Percentiles rank a stretch among this genome's conserved stretches.
Evolutionary conservation across 92 coral and sea anemone species (phyloP).

Genomic region (Paramuricea clavata): DNA sequence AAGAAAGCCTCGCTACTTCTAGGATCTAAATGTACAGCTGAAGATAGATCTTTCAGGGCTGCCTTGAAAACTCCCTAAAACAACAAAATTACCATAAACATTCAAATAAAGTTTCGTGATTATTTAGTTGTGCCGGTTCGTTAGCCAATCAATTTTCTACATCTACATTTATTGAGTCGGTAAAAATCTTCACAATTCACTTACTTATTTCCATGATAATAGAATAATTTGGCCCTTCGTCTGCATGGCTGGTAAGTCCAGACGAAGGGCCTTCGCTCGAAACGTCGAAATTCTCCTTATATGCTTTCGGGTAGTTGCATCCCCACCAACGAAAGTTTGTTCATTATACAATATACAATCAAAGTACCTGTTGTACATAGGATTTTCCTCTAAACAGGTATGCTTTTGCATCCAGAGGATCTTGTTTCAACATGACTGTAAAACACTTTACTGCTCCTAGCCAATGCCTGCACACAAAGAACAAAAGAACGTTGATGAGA

Average conservation of each 20-base stretch:
- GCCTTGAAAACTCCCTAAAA: constrained; percentile 78
- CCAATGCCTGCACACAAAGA: constrained; percentile 87
- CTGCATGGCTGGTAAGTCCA: too few species aligned
- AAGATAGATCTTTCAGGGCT: constrained; percentile 86
- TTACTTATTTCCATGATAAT: too few species aligned
- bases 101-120: not conserved
- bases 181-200: too few species aligned
- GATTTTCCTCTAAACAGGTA: constrained; percentile 90
- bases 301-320: too few species aligned
- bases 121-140: not conserved
- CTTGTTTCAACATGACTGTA: constrained; percentile 82
- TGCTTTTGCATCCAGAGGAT: constrained; percentile 81
- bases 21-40: constrained; percentile 92
- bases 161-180: too few species aligned
- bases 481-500: not conserved
- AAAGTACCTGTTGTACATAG: constrained; percentile 81
- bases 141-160: not conserved
- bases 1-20: constrained; percentile 86
- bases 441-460: constrained; percentile 81
- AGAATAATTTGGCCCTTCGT: too few species aligned
- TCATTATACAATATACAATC: too few species aligned
- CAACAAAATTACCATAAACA: not conserved
- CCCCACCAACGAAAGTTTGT: too few species aligned
- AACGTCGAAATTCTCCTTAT: too few species aligned
- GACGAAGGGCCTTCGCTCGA: too few species aligned